Conservation (phyloP, 1,140 invertebrate genomes). For the Drosophila pectinifera region DNA sequence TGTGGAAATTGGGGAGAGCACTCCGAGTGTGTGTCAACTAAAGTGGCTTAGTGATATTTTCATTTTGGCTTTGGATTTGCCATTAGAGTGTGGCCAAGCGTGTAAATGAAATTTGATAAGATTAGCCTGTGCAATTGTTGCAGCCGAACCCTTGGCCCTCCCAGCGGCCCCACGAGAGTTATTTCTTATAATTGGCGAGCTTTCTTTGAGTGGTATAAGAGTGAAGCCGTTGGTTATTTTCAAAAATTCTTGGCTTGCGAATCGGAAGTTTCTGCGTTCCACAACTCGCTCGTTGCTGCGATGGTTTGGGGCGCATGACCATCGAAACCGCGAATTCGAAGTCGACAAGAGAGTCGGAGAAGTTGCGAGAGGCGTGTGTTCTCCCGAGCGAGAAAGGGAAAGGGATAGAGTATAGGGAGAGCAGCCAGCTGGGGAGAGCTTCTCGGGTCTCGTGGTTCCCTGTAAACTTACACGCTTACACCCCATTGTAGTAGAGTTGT, state of each 20-base stretch:
- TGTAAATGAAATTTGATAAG: conserved; percentile 64
- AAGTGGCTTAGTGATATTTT: conserved; percentile 38
- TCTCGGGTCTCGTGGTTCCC: conserved; percentile 39
- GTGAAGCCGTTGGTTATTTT: conserved; percentile 66
- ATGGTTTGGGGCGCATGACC: conserved; percentile 49
- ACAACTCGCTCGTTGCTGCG: conserved; percentile 23
- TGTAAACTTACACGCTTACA: conserved; percentile 39
- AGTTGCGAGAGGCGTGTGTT: neutral
- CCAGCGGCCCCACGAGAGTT: neutral
- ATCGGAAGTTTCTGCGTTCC: conserved; percentile 30
- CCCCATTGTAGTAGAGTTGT: conserved; percentile 36
- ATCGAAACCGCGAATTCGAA: conserved; percentile 37
- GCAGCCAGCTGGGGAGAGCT: conserved; percentile 2
- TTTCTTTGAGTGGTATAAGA: conserved; percentile 76
- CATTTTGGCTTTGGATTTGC: conserved; percentile 38
- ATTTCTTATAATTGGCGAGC: conserved; percentile 25
- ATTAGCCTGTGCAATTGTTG: conserved; percentile 49
- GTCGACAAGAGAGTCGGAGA: conserved; percentile 12
- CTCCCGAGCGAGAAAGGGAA: neutral
- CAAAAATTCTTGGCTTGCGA: conserved; percentile 14
- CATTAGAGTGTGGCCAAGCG: conserved; percentile 55
- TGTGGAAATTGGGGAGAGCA: neutral
- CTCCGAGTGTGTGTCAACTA: neutral
- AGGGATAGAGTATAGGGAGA: too few relatives aligned
- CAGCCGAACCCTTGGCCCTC: conserved; percentile 5